Base-by-base conservation (phyloP, 2,797 vertebrate species). In the Phoxinus dragarum region DNA sequence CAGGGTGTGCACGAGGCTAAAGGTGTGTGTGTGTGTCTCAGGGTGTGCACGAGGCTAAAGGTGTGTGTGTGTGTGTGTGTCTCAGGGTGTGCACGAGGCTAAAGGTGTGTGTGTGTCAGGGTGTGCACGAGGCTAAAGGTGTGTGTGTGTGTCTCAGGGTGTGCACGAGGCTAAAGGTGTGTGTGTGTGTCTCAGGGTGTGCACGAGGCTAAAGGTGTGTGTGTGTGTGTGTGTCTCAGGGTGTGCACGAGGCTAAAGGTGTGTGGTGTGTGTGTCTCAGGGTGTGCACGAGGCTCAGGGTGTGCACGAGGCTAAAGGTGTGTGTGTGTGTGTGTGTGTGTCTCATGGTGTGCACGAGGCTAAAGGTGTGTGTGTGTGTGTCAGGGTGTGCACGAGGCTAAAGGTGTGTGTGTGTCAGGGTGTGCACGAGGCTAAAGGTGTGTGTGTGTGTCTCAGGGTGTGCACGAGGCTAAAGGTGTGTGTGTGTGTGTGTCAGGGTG, bases 271-370 rank as follows among this genome's bases (percentile, higher is more conserved):
- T 78, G 6, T 72, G 44, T 64, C 52, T 44, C 40, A 40, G 7
- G 40, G 44, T 44, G 64, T 21, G 52, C 40, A 40, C 40, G 40
- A 40, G 40, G 40, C 40, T 40, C 38, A 38, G 66, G 7, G 42
- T 42, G 64, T 21, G 64, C 38, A 38, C 5, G 38, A 38, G 38
- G 38, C 38, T 38, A 4, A 1, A 16, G 12, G 64, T 10, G 56
- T 44, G 44, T 44, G 61, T 79, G 14, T 47, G 61, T 81, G 10
- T 54, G 79, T 78, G 10, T 72, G 36, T 64, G 64, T 27, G 27
- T 27, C 3, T 27, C 3, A 42, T 8, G 40, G 11, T 47, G 64
- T 21, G 52, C 40, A 40, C 7, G 40, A 40, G 40, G 40, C 40
- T 40, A 4, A 1, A 8, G 14, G 66, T 10, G 56, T 44, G 44